Percentiles rank a stretch among this genome's conserved stretches.
These are phyloP conservation scores for Triplophysa siluroides DNA, from an alignment of 2,113 vertebrate genomes.

Conservation along the genomic window DNA sequence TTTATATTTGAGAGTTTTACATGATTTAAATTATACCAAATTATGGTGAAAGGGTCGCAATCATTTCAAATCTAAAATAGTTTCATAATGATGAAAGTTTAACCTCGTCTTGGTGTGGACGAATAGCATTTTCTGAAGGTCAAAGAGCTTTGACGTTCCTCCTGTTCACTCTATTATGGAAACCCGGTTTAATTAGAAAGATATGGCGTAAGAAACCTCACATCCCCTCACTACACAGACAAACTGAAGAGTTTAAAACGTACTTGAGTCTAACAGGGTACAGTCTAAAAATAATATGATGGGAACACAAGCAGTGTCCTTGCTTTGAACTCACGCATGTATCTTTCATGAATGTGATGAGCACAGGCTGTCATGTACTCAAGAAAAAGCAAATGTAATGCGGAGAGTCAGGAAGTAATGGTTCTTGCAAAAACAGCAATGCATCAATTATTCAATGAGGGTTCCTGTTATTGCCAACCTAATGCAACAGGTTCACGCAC, in stretches of 20 bases:
- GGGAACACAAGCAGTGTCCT: constrained; percentile 27
- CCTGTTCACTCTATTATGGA: too few species aligned
- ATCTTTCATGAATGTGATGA: background rate
- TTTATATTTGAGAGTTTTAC: too few species aligned
- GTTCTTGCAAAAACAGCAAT: constrained; percentile 59
- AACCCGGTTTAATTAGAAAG: background rate
- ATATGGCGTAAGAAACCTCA: background rate
- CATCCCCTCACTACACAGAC: background rate
- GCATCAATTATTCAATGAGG: constrained; percentile 74
- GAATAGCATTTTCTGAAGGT: too few species aligned
- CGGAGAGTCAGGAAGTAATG: constrained; percentile 60
- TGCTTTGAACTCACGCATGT: background rate
- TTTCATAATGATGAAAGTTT: too few species aligned
- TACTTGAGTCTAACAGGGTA: background rate
- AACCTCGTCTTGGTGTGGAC: too few species aligned
- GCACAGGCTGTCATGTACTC: constrained; percentile 5
- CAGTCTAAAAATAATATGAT: constrained; percentile 20
- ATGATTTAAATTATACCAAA: too few species aligned
- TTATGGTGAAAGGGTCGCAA: too few species aligned
- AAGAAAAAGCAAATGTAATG: constrained; percentile 42
- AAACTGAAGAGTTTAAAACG: background rate
- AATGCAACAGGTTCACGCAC: constrained; percentile 70
- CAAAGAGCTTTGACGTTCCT: too few species aligned
- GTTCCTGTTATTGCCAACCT: constrained; percentile 70
- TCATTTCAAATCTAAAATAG: too few species aligned